phyloP scores from a whole-genome alignment of 2,888 invertebrate species.

The Pheosia tremula region DNA sequence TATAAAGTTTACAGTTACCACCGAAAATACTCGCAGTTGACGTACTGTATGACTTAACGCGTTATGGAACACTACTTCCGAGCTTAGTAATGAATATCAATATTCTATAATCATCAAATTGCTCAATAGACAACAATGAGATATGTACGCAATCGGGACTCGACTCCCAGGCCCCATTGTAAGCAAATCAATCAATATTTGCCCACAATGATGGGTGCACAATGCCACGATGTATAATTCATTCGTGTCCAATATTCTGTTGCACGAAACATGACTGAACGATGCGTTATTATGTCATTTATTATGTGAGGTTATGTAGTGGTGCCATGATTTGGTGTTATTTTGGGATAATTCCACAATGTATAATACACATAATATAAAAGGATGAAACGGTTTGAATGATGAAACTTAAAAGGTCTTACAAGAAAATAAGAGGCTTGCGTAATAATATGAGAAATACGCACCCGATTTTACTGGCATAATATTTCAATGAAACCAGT shows the following conservation, averaged over 20 bases:
- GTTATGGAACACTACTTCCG: no score
- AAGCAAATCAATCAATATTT: slow-evolving; percentile 61
- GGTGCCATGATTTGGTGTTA: slow-evolving; percentile 19
- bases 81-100: not conserved
- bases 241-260: slow-evolving; percentile 48
- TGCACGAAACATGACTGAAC: slow-evolving; percentile 29
- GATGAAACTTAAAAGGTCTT: no score
- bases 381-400: not conserved
- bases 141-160: slow-evolving; percentile 4
- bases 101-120: not conserved
- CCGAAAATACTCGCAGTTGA: no score
- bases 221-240: slow-evolving; percentile 57
- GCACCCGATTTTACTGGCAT: no score
- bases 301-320: slow-evolving; percentile 16
- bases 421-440: no score
- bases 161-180: slow-evolving; percentile 49
- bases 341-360: not conserved
- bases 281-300: slow-evolving; percentile 22
- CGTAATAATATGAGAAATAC: no score
- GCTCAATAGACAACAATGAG: slow-evolving; percentile 4
- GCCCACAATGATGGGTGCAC: slow-evolving; percentile 30
- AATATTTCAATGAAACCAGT: no score
- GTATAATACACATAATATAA: not conserved
- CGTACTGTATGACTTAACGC: no score
- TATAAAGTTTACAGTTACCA: no score